Conservation (phyloP, 2,113 vertebrate genomes). For the Notothenia rossii region DNA sequence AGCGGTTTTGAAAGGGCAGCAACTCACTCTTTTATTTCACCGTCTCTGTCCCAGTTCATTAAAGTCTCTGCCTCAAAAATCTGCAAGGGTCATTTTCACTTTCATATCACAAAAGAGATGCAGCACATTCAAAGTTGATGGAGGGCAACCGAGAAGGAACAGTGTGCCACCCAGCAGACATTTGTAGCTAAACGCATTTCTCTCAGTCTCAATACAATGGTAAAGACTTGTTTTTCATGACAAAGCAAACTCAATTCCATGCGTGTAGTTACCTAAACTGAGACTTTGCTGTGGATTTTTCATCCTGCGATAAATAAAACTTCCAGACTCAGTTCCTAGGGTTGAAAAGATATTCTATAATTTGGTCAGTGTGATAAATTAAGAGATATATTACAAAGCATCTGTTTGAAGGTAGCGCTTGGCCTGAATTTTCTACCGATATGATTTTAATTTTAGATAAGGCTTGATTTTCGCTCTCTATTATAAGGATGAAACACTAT, state of each 20-base stretch:
- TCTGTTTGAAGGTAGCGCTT: slow-evolving; percentile 7
- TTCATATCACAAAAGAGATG: neutral
- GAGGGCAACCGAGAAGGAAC: slow-evolving; percentile 18
- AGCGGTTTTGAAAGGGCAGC: slow-evolving; percentile 12
- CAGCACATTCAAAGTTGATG: slow-evolving; percentile 16
- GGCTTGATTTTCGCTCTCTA: slow-evolving; percentile 12
- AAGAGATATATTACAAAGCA: slow-evolving; percentile 12
- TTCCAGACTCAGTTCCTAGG: neutral
- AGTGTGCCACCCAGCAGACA: slow-evolving; percentile 7
- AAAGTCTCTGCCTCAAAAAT: neutral
- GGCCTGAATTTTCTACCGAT: neutral
- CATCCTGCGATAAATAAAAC: neutral
- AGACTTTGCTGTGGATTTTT: neutral
- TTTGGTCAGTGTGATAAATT: slow-evolving; percentile 4
- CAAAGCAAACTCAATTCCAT: neutral
- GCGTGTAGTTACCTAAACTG: neutral
- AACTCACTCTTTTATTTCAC: slow-evolving; percentile 13
- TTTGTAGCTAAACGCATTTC: slow-evolving; percentile 1
- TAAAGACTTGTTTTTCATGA: neutral
- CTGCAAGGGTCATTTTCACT: slow-evolving; percentile 9
- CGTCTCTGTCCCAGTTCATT: slow-evolving; percentile 14
- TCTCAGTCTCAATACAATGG: neutral
- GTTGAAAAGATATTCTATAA: neutral
- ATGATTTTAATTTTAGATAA: slow-evolving; percentile 43
- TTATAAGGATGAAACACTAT: slow-evolving; percentile 4